phyloP scores from a whole-genome alignment of 2,888 invertebrate genomes.

The Pheosia gnoma region DNA sequence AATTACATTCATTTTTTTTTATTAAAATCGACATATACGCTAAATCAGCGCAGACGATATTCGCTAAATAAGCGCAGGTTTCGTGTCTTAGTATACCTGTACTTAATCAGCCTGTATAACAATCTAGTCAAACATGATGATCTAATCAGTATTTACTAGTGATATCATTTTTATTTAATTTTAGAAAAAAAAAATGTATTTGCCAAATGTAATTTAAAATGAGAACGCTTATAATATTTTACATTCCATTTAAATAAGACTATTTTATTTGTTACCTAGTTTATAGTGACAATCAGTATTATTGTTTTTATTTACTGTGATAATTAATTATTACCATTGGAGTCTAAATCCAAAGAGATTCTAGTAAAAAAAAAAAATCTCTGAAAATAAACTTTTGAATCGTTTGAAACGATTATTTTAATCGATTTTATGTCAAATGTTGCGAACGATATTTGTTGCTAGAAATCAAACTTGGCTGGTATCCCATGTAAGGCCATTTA shows the following conservation, averaged over 20 bases:
- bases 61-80: no score
- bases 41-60: no score
- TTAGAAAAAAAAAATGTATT: neutral
- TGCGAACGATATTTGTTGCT: neutral
- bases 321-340: slow-evolving; percentile 23
- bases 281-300: slow-evolving; percentile 1
- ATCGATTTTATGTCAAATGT: slow-evolving; percentile 25
- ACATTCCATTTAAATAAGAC: neutral
- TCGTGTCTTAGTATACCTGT: no score
- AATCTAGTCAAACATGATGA: no score
- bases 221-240: neutral
- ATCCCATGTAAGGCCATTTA: neutral
- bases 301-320: slow-evolving; percentile 31
- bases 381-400: slow-evolving; percentile 21
- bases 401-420: slow-evolving; percentile 33
- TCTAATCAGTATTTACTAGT: no score
- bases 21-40: no score
- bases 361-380: slow-evolving; percentile 4
- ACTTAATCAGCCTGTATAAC: no score
- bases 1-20: no score
- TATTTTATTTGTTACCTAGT: slow-evolving; percentile 3
- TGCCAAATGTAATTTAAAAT: neutral
- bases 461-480: neutral
- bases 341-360: slow-evolving; percentile 4
- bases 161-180: neutral